A percentile compares a stretch with the other conserved stretches of the same genome.
These are phyloP conservation scores for Enteromius treurensis DNA, from an alignment of 2,797 vertebrate genomes.

Conservation along the genomic window DNA sequence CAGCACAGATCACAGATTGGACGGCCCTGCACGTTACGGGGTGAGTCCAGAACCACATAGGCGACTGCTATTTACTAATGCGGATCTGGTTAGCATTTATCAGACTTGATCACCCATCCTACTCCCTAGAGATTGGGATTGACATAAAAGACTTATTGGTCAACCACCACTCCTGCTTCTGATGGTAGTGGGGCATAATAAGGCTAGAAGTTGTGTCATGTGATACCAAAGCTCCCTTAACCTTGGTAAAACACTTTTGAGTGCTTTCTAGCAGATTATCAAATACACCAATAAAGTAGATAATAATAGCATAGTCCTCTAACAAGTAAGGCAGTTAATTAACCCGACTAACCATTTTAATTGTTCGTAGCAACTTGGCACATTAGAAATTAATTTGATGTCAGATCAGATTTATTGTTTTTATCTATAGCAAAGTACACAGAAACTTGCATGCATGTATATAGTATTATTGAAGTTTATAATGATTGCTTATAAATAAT, in stretches of 20 bases:
- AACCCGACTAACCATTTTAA: background rate
- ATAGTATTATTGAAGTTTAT: background rate
- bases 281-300: background rate
- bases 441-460: background rate
- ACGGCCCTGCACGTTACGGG: conserved; percentile 42
- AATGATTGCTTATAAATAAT: conserved; percentile 30
- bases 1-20: conserved; percentile 18
- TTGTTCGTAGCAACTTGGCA: background rate
- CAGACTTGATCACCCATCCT: background rate
- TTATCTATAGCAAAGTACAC: background rate
- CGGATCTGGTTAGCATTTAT: background rate
- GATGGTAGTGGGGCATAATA: background rate
- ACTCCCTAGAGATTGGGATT: background rate
- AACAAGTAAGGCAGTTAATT: background rate
- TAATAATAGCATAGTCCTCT: background rate
- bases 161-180: background rate
- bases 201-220: background rate
- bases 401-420: background rate
- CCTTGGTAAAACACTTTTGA: background rate
- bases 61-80: background rate
- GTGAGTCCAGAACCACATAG: conserved; percentile 45
- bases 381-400: background rate
- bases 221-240: background rate
- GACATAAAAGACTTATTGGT: background rate
- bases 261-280: background rate